phyloP scores from a whole-genome alignment of 2,113 vertebrate species.

The Grammomys surdaster region DNA sequence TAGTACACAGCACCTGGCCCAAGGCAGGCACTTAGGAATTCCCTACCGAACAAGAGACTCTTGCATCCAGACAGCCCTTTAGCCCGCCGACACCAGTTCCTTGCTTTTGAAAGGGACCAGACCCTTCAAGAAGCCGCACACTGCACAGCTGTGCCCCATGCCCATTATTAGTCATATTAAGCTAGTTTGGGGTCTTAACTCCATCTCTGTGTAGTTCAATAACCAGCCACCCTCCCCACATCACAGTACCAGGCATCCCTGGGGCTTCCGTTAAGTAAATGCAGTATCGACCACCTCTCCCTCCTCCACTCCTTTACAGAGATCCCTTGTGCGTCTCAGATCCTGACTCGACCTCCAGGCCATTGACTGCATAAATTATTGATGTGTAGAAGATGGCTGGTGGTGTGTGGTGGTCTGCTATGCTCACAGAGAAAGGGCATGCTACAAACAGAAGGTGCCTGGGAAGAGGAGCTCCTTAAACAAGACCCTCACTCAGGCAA shows the following conservation, averaged over 20 bases:
- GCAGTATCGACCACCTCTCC: constrained; percentile 52
- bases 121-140: not conserved
- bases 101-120: not conserved
- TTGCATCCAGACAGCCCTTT: not conserved
- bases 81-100: not conserved
- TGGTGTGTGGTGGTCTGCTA: not conserved
- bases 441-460: not conserved
- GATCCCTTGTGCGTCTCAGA: not conserved
- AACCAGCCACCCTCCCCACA: not conserved
- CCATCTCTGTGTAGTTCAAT: not conserved
- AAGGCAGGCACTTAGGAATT: not conserved
- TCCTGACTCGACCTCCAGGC: constrained; percentile 34
- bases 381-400: constrained; percentile 19
- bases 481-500: not conserved
- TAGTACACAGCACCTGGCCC: not conserved
- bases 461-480: not conserved
- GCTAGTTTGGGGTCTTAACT: not conserved
- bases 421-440: not conserved
- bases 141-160: not conserved
- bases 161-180: not conserved
- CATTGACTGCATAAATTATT: constrained; percentile 42
- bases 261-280: constrained; percentile 75
- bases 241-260: not conserved
- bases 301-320: not conserved
- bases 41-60: accelerated